phyloP scores from a whole-genome alignment of 2,113 vertebrate genomes.

The Ploceus nigricollis region DNA sequence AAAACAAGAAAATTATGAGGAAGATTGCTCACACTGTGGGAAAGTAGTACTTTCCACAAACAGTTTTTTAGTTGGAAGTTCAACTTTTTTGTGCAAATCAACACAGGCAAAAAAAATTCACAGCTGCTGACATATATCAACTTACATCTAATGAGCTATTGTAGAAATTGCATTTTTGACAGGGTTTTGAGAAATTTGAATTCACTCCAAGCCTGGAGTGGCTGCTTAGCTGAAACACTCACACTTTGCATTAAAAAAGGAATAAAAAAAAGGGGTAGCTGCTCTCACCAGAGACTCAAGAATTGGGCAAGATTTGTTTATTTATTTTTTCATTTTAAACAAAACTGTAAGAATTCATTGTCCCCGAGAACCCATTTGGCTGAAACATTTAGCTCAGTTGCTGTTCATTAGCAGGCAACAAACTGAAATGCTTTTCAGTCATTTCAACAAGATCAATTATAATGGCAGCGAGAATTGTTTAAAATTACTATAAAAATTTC shows the following conservation, averaged over 20 bases:
- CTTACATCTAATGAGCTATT: background rate
- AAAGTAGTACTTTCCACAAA: background rate
- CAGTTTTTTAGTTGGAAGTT: background rate
- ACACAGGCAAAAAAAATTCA: background rate
- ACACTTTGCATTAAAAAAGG: background rate
- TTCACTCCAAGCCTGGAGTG: background rate
- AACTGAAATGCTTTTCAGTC: background rate
- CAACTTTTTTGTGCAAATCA: background rate
- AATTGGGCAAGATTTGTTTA: background rate
- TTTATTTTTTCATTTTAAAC: background rate
- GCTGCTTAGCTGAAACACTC: background rate
- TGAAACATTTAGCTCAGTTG: background rate
- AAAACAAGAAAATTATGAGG: background rate
- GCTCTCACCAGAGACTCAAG: background rate
- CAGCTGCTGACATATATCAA: background rate
- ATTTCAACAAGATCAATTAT: background rate
- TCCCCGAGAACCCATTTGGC: background rate
- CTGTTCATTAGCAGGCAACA: background rate
- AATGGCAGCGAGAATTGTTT: background rate
- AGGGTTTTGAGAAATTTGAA: background rate
- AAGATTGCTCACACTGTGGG: background rate
- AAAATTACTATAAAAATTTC: background rate
- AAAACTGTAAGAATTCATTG: background rate
- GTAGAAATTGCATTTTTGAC: background rate
- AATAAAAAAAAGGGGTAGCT: background rate